Percentiles rank a stretch among this genome's conserved stretches.
phyloP scores from a whole-genome alignment of 2,797 vertebrate genomes.

The Ctenosaura bakeri region DNA sequence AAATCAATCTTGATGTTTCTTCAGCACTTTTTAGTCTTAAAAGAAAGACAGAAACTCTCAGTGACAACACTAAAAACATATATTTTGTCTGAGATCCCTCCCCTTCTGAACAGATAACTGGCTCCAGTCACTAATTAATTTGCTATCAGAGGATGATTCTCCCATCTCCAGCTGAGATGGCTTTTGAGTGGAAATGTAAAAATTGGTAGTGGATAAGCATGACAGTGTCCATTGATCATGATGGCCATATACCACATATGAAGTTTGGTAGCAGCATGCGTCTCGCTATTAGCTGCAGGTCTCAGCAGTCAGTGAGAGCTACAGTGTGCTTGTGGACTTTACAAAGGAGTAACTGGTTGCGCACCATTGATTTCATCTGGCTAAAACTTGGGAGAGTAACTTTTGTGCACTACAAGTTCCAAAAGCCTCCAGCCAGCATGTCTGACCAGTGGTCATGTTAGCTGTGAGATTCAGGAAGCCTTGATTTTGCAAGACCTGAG shows the following conservation, averaged over 20 bases:
- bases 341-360: not conserved
- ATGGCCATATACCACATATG: not conserved
- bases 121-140: not conserved
- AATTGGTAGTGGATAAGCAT: no score
- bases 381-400: no score
- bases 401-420: no score
- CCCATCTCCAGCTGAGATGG: not conserved
- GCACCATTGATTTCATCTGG: not conserved
- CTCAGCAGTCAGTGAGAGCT: not conserved
- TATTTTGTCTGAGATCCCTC: not conserved
- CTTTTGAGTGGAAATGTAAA: no score
- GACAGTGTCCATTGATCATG: not conserved
- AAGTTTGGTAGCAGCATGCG: not conserved
- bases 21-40: not conserved
- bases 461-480: no score
- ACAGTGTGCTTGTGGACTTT: not conserved
- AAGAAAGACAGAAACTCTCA: not conserved
- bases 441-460: no score
- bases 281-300: not conserved
- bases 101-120: not conserved
- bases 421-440: no score
- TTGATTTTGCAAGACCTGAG: no score
- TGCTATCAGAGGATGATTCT: not conserved
- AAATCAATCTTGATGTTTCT: conserved; percentile 1
- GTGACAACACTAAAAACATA: not conserved